Evolutionary conservation across 2,113 vertebrate species (phyloP).

Genomic region (Ascaphus truei): DNA sequence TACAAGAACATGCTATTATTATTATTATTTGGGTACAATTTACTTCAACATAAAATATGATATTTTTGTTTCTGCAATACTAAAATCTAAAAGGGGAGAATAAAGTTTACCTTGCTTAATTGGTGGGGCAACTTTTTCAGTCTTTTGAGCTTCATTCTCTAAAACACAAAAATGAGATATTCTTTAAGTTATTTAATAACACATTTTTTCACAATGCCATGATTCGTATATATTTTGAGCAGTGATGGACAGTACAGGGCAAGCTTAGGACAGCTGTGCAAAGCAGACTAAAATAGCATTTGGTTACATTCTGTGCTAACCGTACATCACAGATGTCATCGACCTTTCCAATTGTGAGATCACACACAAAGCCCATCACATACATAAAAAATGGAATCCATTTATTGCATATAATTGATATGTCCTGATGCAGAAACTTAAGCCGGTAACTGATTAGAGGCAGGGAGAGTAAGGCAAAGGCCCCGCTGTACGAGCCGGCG

Average conservation of each 20-base stretch:
- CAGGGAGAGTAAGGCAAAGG: too few species aligned
- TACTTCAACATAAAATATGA: too few species aligned
- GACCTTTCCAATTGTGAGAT: conserved; percentile 8
- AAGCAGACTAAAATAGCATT: conserved; percentile 2
- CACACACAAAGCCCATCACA: conserved; percentile 11
- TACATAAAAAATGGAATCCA: neutral
- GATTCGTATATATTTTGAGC: neutral
- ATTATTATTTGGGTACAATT: too few species aligned
- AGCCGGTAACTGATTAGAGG: neutral
- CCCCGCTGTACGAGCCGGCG: too few species aligned
- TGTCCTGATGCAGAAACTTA: neutral
- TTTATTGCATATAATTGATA: conserved; percentile 3
- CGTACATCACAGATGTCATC: neutral
- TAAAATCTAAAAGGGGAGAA: too few species aligned
- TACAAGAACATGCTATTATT: too few species aligned
- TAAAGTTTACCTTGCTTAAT: neutral
- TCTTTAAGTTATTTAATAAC: neutral
- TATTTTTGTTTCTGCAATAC: too few species aligned
- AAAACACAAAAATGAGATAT: neutral
- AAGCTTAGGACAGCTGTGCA: neutral
- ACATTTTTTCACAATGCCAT: neutral
- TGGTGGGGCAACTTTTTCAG: neutral
- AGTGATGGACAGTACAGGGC: neutral
- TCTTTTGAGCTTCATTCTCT: neutral
- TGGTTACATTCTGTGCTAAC: neutral